Evolutionary conservation across 2,797 vertebrate species (phyloP).

Genomic region (Hyperoplus lanceolatus): DNA sequence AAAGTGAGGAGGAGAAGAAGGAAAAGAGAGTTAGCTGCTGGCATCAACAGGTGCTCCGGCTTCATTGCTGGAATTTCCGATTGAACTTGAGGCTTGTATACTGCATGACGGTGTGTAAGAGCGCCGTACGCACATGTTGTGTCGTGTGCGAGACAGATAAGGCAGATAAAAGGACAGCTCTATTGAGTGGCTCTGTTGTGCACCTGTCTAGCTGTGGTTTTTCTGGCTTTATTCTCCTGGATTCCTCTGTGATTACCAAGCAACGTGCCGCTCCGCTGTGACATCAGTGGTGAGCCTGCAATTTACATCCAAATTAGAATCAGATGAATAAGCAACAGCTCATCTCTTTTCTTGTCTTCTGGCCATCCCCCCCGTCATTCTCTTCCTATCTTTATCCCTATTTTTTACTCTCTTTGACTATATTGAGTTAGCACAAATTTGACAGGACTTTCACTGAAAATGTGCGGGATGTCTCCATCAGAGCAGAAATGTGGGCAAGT

Average conservation of each 20-base stretch:
- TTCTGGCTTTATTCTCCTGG: constrained; percentile 54
- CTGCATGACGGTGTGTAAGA: constrained; percentile 34
- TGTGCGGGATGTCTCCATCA: constrained; percentile 62
- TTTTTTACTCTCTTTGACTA: constrained; percentile 16
- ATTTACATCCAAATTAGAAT: constrained; percentile 80
- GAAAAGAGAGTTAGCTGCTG: constrained; percentile 44
- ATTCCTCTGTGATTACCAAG: constrained; percentile 74
- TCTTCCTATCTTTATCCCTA: constrained; percentile 3
- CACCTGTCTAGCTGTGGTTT: constrained; percentile 79
- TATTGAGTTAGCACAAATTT: constrained; percentile 52
- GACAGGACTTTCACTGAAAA: constrained; percentile 64
- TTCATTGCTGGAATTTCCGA: constrained; percentile 21
- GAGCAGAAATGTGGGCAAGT: constrained; percentile 56
- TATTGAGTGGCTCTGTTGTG: constrained; percentile 57
- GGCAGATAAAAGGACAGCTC: constrained; percentile 62
- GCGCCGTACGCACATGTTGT: constrained; percentile 28
- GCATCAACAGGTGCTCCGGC: constrained; percentile 58
- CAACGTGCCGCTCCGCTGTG: constrained; percentile 70
- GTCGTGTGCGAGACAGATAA: constrained; percentile 47
- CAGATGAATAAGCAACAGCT: constrained; percentile 72
- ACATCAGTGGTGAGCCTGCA: constrained; percentile 55
- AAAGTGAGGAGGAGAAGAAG: constrained; percentile 30
- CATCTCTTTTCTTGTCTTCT: constrained; percentile 49
- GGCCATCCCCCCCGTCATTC: constrained; percentile 35
- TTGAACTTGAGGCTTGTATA: constrained; percentile 37